Conservation (phyloP, 2,888 invertebrate genomes). For the Oxycera nigricornis region DNA sequence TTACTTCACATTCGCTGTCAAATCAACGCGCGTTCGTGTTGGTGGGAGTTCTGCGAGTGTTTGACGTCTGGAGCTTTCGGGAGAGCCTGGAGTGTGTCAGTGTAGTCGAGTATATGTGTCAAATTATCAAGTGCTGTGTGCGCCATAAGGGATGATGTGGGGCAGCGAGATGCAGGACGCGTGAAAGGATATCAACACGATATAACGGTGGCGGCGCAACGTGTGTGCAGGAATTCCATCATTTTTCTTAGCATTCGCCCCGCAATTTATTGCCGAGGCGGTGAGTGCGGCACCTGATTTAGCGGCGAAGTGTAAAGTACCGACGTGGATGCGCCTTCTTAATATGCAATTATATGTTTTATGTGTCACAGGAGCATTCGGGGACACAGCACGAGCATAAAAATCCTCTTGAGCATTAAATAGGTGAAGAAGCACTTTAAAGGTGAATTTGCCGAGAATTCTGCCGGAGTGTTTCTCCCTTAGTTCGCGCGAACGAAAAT, state of each 20-base stretch:
- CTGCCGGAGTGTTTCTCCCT: neutral
- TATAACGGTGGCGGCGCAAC: constrained; percentile 30
- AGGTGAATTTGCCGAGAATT: neutral
- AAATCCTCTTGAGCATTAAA: constrained; percentile 1
- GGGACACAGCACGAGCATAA: constrained; percentile 7
- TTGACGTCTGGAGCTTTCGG: constrained; percentile 22
- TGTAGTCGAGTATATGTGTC: constrained; percentile 37
- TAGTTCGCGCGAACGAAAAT: constrained; percentile 2
- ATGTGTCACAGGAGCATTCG: constrained; percentile 36
- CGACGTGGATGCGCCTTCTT: constrained; percentile 10
- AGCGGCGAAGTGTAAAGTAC: constrained; percentile 1
- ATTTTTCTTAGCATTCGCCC: constrained; percentile 29
- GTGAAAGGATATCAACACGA: constrained; percentile 38
- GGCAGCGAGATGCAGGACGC: constrained; percentile 11
- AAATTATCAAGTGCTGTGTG: constrained; percentile 6
- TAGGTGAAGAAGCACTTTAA: constrained; percentile 34
- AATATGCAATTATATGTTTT: constrained; percentile 15
- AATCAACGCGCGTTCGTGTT: neutral
- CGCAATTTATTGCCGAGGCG: constrained; percentile 26
- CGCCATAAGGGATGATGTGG: neutral
- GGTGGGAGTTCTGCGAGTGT: neutral
- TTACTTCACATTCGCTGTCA: neutral
- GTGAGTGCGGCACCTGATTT: constrained; percentile 13
- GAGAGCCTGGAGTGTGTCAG: constrained; percentile 3
- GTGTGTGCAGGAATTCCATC: constrained; percentile 32